These are phyloP conservation scores for Phragmatobia fuliginosa DNA, from an alignment of 2,888 invertebrate genomes.

Conservation along the genomic window DNA sequence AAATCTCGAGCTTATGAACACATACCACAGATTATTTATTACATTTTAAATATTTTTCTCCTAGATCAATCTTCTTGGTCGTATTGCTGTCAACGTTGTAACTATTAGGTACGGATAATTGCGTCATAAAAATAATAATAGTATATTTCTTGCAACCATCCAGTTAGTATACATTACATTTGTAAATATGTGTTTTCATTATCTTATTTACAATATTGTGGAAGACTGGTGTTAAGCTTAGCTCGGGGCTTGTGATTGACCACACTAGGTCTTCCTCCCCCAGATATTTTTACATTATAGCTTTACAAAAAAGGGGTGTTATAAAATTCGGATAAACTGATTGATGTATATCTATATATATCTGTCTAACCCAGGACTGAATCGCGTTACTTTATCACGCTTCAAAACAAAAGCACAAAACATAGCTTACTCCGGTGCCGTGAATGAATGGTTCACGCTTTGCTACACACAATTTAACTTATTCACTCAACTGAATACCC, in stretches of 20 bases:
- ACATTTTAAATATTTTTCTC: not conserved
- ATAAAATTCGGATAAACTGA: too few species aligned
- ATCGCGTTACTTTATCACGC: not conserved
- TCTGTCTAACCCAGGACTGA: not conserved
- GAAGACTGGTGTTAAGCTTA: too few species aligned
- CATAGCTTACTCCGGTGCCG: constrained; percentile 8
- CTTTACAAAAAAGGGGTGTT: too few species aligned
- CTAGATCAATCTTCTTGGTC: not conserved
- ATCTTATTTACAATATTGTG: too few species aligned
- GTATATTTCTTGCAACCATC: too few species aligned
- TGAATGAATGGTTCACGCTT: constrained; percentile 32
- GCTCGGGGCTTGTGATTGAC: too few species aligned
- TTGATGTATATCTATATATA: not conserved
- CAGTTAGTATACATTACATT: too few species aligned
- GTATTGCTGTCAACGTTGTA: not conserved
- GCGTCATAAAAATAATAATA: not conserved
- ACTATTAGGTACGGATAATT: not conserved
- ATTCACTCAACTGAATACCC: constrained; percentile 38
- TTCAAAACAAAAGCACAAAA: not conserved
- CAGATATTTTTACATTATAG: too few species aligned
- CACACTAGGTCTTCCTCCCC: too few species aligned
- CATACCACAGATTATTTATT: constrained; percentile 1
- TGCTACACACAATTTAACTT: constrained; percentile 48
- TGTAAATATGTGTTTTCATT: too few species aligned
- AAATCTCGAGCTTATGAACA: constrained; percentile 2